Conservation (phyloP, 2,888 invertebrate genomes). For the Balanococcus diminutus region DNA sequence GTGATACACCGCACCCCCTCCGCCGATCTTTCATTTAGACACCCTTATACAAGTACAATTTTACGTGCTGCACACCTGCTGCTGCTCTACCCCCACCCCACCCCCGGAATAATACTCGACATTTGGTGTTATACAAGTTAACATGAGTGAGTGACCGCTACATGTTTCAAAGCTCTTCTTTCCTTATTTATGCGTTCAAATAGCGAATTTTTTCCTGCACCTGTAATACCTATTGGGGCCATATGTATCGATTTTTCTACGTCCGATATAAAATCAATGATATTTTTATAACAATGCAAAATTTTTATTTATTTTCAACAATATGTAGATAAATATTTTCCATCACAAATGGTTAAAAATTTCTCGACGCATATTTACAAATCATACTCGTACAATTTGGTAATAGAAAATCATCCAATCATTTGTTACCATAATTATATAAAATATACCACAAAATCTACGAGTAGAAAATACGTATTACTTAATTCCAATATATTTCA, state of each 20-base stretch:
- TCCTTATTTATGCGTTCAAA: neutral
- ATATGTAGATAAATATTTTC: conserved; percentile 31
- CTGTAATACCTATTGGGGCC: neutral
- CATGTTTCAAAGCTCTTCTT: neutral
- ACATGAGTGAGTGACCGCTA: conserved; percentile 34
- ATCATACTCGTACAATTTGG: neutral
- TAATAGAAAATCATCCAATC: conserved; percentile 7
- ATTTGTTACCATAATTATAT: neutral
- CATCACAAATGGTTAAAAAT: conserved; percentile 32
- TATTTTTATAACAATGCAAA: conserved; percentile 14
- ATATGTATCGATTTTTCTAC: neutral
- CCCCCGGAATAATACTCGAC: neutral
- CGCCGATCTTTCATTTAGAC: neutral
- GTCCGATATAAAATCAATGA: neutral
- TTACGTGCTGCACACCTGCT: conserved; percentile 33
- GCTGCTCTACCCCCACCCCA: neutral
- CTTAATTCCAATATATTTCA: neutral
- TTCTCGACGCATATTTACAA: conserved; percentile 1
- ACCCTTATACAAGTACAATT: conserved; percentile 28
- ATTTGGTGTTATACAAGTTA: neutral
- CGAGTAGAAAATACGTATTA: neutral
- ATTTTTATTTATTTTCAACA: neutral
- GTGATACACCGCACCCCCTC: neutral
- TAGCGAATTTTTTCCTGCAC: neutral
- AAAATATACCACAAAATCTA: neutral